Evolutionary conservation across 2,888 invertebrate genomes (phyloP), one percentile per base, ranked within the genome.

Genomic region (Drosophila eohydei): DNA sequence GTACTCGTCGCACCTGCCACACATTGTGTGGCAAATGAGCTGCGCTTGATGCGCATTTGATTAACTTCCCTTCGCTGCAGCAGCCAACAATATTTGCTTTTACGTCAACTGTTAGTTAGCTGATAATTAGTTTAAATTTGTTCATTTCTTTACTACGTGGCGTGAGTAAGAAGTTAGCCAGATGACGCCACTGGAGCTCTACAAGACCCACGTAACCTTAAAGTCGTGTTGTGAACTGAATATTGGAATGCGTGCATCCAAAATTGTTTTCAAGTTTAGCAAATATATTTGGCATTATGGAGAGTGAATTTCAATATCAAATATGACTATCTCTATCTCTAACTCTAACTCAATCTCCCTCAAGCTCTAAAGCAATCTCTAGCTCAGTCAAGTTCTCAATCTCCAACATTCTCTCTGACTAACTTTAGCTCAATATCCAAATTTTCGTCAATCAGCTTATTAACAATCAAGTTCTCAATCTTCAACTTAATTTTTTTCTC

Each of bases 1-100:
- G 16, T 57, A 60, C 50, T 50, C 67, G 61, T 16, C 11, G 48
- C 43, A 28, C 52, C 51, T 67, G 43, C 51, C 43, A 26, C 40
- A 66, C 41, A 66, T 52, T 66, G 66, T 54, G 54, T 62, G 63
- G 41, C 26, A 38, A 58, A 34, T 43, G 61, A 54, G 57, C 11
- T 16, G 9, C 36, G 43, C 50, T 26, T 21, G 26, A 46, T 34
- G 61, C 54, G 16, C 44, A 28, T 52, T 52, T 40, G 28, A 52
- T 57, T 26, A 56, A 32, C 43, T 34, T 21, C 12, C 21, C 12
- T 16, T 4, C 30, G 54, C 28, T 30, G 34, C 51, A 50, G 2
- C 16, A 52, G 3, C 40, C 7, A 55, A 55, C 41, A 30, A 11
- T 12, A 41, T 16, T 41, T 16, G 16, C 36, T 40, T 7, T 36